A percentile compares a stretch with the other conserved stretches of the same genome.
phyloP scores from a whole-genome alignment of 2,797 vertebrate genomes.

The Hypotaenidia philippensis region DNA sequence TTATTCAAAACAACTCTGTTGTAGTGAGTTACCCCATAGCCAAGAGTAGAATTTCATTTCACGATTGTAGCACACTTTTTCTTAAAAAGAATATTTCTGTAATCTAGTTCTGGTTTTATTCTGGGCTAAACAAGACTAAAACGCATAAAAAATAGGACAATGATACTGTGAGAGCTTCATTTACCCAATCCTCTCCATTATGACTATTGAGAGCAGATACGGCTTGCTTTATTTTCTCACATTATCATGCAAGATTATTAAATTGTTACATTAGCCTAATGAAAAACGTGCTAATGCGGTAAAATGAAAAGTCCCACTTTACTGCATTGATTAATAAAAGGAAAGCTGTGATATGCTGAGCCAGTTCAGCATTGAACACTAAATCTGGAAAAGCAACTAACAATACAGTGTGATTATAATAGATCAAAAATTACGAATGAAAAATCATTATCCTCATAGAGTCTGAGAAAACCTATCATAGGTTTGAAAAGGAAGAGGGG shows the following conservation, averaged over 20 bases:
- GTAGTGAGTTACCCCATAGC: background rate
- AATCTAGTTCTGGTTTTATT: background rate
- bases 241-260: constrained; percentile 54
- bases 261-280: constrained; percentile 45
- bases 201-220: background rate
- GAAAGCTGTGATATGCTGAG: background rate
- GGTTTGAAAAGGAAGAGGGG: constrained; percentile 54
- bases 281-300: constrained; percentile 48
- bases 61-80: background rate
- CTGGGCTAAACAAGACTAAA: background rate
- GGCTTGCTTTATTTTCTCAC: constrained; percentile 25
- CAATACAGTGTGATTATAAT: constrained; percentile 44
- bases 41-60: background rate
- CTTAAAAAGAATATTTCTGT: background rate
- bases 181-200: background rate
- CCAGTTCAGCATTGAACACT: background rate
- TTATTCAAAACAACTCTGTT: background rate
- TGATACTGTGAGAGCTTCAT: background rate
- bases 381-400: background rate
- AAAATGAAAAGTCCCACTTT: constrained; percentile 2
- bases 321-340: constrained; percentile 32
- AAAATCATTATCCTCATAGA: constrained; percentile 26
- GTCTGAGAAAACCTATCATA: constrained; percentile 4
- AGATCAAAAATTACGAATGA: constrained; percentile 49
- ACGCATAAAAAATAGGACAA: background rate